These are phyloP conservation scores for Streblospio benedicti DNA, from an alignment of 1,140 invertebrate species.

Conservation along the genomic window DNA sequence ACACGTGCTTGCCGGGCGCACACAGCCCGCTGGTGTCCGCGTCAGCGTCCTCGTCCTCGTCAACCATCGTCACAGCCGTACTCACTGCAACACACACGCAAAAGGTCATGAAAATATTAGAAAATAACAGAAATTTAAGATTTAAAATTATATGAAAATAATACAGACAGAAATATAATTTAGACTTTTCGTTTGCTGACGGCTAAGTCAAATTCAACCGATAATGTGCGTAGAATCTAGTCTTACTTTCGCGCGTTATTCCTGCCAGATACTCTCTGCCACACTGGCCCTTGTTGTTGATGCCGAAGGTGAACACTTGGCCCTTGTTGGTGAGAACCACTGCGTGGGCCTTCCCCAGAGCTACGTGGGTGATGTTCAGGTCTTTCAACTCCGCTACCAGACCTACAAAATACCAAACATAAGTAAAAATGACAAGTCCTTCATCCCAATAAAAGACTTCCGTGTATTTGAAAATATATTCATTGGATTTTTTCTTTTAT, in stretches of 20 bases:
- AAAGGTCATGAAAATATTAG: background rate
- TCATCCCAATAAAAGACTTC: too few relatives aligned
- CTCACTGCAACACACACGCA: slow-evolving; percentile 15
- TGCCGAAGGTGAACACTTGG: slow-evolving; percentile 87
- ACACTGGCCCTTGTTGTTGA: slow-evolving; percentile 97
- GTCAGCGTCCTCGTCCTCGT: slow-evolving; percentile 51
- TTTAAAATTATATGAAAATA: too few relatives aligned
- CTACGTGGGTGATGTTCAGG: slow-evolving; percentile 71
- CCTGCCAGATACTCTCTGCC: slow-evolving; percentile 68
- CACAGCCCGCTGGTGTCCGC: slow-evolving; percentile 56
- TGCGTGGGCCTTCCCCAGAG: slow-evolving; percentile 90
- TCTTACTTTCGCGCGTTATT: slow-evolving; percentile 57
- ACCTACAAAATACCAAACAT: slow-evolving; percentile 32
- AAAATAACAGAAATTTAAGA: too few relatives aligned
- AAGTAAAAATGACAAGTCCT: too few relatives aligned
- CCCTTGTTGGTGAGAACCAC: slow-evolving; percentile 80
- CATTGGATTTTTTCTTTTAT: too few relatives aligned
- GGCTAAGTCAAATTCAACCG: too few relatives aligned
- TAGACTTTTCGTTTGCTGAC: too few relatives aligned
- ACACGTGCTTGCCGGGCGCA: slow-evolving; percentile 60
- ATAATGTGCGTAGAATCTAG: too few relatives aligned
- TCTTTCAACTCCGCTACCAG: slow-evolving; percentile 60
- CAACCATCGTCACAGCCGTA: slow-evolving; percentile 36
- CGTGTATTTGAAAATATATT: too few relatives aligned
- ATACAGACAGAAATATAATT: too few relatives aligned